Base-by-base conservation (phyloP, 2,888 invertebrate species). In the Chalcis sispes region DNA sequence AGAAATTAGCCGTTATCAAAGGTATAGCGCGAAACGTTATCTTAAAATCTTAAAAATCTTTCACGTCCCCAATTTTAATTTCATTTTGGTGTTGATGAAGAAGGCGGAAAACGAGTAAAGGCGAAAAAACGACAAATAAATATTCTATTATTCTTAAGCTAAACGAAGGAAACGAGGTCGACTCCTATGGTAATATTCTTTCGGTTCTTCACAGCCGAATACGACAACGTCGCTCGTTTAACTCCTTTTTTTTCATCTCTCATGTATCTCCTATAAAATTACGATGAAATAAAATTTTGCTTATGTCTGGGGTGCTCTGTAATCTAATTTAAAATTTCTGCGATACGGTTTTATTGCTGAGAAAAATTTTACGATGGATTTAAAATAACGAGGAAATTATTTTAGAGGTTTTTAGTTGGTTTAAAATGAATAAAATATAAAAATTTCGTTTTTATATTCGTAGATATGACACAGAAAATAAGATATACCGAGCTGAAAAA, bases 81-180 rank as follows among this genome's bases (percentile, higher is more conserved):
- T 72, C 25, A 36, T 32, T 58, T 64, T 15, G 15, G 15, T 13
- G 42, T 15, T 13, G 2, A 42, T 13, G 42, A 13, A 15, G 15
- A 13, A 42, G 8, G 32, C 32, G 32, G 5, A 42, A 8, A 13
- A 2, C 42, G n/a, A 50, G 20, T 10, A 18, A 18, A 15, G 27
- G 29, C 23, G 25, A 29, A 42, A 56, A 65, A 75, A 64, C 42
- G 70, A 52, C 42, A 40, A 32, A 54, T 54, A 61, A 10, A 67
- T 67, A 82, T 79, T n/a, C 80, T 81, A 81, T 83, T 82, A 82
- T 83, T 81, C 79, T 79, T 77, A 72, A 81, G 74, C 77, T 81
- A 79, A 79, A 80, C 74, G 77, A 79, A 78, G 79, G 75, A 72
- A 77, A 77, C 72, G 75, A 59, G 70, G 75, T 65, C 77, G 72